Evolutionary conservation across 2,888 invertebrate species (phyloP), one percentile per base, ranked within the genome.

Genomic region (Agonopterix subpropinquella): DNA sequence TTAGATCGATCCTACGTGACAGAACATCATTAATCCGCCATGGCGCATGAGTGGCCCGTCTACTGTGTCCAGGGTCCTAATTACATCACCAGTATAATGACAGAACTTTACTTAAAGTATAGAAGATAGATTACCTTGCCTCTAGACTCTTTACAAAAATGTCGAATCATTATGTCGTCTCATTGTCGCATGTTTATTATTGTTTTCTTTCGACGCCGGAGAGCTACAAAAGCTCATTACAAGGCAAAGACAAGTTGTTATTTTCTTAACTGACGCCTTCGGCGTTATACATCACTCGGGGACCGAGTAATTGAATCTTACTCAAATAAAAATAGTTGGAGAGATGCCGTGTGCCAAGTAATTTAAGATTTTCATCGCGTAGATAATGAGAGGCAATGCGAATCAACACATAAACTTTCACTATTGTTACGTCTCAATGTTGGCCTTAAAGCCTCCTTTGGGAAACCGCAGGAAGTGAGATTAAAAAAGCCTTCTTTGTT

Each of bases 401-500:
- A 82, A 80, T 78, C 73, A 68, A 68, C 75, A 75, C 62, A 68
- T 79, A 77, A 77, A 86, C 87, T 87, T 87, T 87, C 87, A 83
- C 86, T 85, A 64, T 54, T 72, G 61, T 67, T 67, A 65, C 67
- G 62, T 60, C 57, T 68, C 63, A 61, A 62, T 57, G 67, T 57
- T 80, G 81, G 79, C 81, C 82, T 85, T 78, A 81, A 83, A 83
- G 72, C 71, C 78, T 70, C 69, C 69, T 80, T 82, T 80, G 67
- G 71, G 69, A 74, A 79, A 80, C 81, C 80, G 69, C 80, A 82
- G 80, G 78, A 80, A 81, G 73, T 74, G 58, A 72, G 61, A 67
- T 68, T 68, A 73, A 70, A 42, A 73, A 71, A 67, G 61, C 53
- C 51, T 54, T 53, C 59, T 57, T 58, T 57, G 57, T 53, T 53